A percentile compares a stretch with the other conserved stretches of the same genome.
Evolutionary conservation across 2,797 vertebrate species (phyloP).

Genomic region (Chaunax sp.): DNA sequence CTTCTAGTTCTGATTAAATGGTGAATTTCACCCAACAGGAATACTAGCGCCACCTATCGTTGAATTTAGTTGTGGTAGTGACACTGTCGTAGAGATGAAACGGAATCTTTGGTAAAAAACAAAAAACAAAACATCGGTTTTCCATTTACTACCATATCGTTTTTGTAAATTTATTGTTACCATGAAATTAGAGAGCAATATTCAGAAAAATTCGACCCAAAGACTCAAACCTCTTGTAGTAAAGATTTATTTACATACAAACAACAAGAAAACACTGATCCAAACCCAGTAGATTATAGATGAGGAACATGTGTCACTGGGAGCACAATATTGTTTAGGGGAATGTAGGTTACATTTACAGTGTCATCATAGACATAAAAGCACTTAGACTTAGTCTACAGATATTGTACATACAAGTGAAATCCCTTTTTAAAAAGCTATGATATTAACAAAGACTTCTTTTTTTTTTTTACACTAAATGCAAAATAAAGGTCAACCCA

Average conservation of each 20-base stretch:
- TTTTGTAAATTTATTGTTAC: no score
- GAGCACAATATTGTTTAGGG: slow-evolving; percentile 29
- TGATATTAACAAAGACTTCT: not conserved
- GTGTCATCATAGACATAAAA: slow-evolving; percentile 16
- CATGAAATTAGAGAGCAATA: no score
- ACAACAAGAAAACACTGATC: slow-evolving; percentile 27
- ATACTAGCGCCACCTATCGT: no score
- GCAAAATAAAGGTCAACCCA: slow-evolving; percentile 15
- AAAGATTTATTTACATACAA: slow-evolving; percentile 71
- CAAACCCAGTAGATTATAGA: slow-evolving; percentile 20
- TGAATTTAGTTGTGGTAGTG: no score
- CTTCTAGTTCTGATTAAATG: no score
- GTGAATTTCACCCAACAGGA: no score
- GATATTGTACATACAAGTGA: slow-evolving; percentile 25
- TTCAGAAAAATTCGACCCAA: no score
- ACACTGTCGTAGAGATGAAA: no score
- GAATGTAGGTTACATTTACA: slow-evolving; percentile 57
- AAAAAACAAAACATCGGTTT: no score
- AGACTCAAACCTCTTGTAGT: slow-evolving; percentile 29
- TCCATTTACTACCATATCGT: no score
- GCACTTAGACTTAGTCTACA: slow-evolving; percentile 42
- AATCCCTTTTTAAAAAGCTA: slow-evolving; percentile 24
- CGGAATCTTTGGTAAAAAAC: no score
- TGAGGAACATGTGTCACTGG: slow-evolving; percentile 14
- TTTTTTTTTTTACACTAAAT: no score